phyloP scores from a whole-genome alignment of 92 coral and sea anemone species.

The Zoanthus sansibaricus region DNA sequence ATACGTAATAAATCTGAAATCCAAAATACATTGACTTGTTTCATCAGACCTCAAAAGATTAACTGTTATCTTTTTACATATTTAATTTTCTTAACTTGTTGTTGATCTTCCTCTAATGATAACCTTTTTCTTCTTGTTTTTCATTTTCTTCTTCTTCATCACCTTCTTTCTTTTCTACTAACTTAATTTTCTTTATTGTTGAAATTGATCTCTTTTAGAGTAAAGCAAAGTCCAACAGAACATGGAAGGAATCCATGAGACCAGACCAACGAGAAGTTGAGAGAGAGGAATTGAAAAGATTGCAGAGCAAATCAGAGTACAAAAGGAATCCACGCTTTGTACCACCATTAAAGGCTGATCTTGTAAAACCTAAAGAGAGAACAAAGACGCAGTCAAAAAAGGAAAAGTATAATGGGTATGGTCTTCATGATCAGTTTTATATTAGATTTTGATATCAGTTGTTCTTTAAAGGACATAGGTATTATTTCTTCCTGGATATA shows the following conservation, averaged over 20 bases:
- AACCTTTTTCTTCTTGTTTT: no score
- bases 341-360: constrained; percentile 87
- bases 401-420: constrained; percentile 15
- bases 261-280: constrained; percentile 91
- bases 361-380: constrained; percentile 73
- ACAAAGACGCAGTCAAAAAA: constrained; percentile 48
- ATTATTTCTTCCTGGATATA: no score
- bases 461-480: no score
- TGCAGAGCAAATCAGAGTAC: constrained; percentile 93
- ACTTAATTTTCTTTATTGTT: not conserved
- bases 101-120: no score
- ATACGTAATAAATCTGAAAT: no score
- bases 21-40: no score
- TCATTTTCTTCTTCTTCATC: no score
- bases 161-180: not conserved
- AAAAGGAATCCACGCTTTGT: constrained; percentile 97
- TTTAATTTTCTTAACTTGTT: no score
- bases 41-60: no score
- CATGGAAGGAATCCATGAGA: constrained; percentile 95
- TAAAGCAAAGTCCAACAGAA: constrained; percentile 55
- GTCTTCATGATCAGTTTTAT: not conserved
- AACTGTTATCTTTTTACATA: no score
- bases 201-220: constrained; percentile 44
- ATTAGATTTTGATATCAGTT: not conserved
- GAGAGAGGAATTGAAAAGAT: constrained; percentile 79